A percentile compares a stretch with the other conserved stretches of the same genome.
These are phyloP conservation scores for Tinea pellionella DNA, from an alignment of 2,888 invertebrate species.

Conservation along the genomic window DNA sequence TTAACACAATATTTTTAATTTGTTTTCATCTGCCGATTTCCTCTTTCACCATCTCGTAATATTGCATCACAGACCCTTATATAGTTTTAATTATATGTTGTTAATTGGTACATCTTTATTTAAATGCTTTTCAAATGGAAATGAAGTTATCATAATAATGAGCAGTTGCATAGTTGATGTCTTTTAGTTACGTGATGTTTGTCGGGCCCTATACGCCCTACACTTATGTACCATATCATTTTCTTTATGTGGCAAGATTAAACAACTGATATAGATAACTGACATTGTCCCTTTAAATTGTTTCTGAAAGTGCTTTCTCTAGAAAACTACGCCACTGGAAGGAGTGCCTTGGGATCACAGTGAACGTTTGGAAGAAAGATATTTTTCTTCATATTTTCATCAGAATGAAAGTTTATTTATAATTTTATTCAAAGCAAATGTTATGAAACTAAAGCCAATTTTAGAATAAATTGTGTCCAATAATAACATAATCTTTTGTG, in stretches of 20 bases:
- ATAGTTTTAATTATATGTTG: neutral
- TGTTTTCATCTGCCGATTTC: neutral
- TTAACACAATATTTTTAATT: too few relatives aligned
- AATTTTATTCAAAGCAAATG: neutral
- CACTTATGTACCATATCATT: neutral
- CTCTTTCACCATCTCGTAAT: neutral
- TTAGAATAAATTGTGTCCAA: neutral
- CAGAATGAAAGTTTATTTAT: neutral
- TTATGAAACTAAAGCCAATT: constrained; percentile 2
- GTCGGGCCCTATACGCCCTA: neutral
- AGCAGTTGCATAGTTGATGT: neutral
- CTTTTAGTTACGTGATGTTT: neutral
- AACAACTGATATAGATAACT: neutral
- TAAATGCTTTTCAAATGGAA: neutral
- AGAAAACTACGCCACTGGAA: neutral
- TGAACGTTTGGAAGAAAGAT: too few relatives aligned
- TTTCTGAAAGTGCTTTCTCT: neutral
- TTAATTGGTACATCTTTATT: neutral
- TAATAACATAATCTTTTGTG: constrained; percentile 3
- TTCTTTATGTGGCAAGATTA: neutral
- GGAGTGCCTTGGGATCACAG: too few relatives aligned
- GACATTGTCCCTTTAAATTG: neutral
- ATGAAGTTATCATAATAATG: neutral
- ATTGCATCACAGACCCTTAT: neutral
- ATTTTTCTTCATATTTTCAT: too few relatives aligned